Evolutionary conservation across 2,113 vertebrate genomes (phyloP).

Genomic region (Erpornis zantholeuca): DNA sequence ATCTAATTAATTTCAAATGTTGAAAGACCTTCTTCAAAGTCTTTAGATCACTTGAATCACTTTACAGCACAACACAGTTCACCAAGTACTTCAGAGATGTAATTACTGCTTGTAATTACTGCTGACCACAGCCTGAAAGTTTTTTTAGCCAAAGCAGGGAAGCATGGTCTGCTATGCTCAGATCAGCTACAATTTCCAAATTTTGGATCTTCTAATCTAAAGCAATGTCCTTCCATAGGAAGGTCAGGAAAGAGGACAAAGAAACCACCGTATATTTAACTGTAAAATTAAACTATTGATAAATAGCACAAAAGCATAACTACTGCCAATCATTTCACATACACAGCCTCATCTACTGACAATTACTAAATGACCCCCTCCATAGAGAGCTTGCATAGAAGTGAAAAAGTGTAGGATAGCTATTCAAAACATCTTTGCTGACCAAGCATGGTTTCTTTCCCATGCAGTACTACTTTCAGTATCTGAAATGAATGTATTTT

Average conservation of each 20-base stretch:
- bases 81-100: not conserved
- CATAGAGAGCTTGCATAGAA: accelerated
- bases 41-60: not conserved
- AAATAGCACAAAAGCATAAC: not conserved
- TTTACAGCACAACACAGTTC: not conserved
- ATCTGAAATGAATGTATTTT: not conserved
- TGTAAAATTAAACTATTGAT: not conserved
- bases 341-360: not conserved
- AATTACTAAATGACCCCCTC: not conserved
- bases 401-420: not conserved
- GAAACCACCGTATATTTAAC: not conserved
- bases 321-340: not conserved
- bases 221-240: not conserved
- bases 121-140: not conserved
- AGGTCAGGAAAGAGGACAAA: not conserved
- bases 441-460: not conserved
- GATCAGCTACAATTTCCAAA: not conserved
- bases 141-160: not conserved
- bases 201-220: not conserved
- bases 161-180: not conserved
- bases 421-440: not conserved
- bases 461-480: not conserved
- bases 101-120: not conserved
- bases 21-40: not conserved
- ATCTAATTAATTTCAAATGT: not conserved